Percentiles rank a stretch among this genome's conserved stretches.
Evolutionary conservation across 2,797 vertebrate genomes (phyloP).

Genomic region (Brachymystax lenok): DNA sequence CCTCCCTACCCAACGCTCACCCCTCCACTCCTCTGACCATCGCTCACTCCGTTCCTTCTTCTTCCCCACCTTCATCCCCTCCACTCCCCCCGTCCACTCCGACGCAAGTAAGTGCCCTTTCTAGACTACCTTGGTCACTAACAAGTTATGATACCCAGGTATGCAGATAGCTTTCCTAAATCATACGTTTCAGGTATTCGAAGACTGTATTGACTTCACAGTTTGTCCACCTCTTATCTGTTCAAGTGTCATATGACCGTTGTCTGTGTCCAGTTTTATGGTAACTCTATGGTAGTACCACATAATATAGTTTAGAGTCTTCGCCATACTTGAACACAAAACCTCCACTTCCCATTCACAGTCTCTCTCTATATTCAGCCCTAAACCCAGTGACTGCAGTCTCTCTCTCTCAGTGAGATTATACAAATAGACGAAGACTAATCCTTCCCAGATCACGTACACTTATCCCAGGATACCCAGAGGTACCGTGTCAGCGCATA

Average conservation of each 20-base stretch:
- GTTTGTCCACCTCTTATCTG: not conserved
- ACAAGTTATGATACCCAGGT: not conserved
- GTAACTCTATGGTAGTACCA: no score
- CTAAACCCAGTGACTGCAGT: no score
- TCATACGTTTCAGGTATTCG: not conserved
- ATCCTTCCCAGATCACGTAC: not conserved
- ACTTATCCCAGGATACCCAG: conserved; percentile 41
- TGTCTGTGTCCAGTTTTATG: no score
- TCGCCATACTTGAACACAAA: not conserved
- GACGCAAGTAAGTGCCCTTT: conserved; percentile 87
- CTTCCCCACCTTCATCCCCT: conserved; percentile 91
- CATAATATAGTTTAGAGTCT: no score
- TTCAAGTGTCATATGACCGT: no score
- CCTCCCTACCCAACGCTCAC: conserved; percentile 92
- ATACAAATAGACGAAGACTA: not conserved
- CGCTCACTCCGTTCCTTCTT: conserved; percentile 89
- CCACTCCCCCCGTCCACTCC: conserved; percentile 91
- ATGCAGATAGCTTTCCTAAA: not conserved
- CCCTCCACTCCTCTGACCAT: conserved; percentile 37
- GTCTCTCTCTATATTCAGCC: not conserved
- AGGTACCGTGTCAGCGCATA: conserved; percentile 64
- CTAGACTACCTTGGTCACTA: conserved; percentile 12
- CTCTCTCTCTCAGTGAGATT: not conserved
- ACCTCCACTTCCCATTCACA: not conserved
- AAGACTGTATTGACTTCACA: conserved; percentile 17